These are phyloP conservation scores for Aphidius gifuensis DNA, from an alignment of 1,140 invertebrate genomes.

Conservation along the genomic window DNA sequence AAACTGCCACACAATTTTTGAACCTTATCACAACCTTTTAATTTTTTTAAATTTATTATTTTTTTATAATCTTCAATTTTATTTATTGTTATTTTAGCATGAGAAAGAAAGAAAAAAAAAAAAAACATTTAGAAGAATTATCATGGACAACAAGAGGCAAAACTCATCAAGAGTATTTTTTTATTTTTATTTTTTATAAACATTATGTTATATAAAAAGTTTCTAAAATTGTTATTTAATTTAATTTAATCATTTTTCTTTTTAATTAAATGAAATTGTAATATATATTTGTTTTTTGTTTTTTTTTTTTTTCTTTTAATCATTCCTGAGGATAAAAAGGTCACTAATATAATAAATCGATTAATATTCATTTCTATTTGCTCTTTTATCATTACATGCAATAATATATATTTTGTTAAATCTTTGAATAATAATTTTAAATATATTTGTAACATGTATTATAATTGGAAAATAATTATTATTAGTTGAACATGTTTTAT, in stretches of 20 bases:
- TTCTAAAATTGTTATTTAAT: background rate
- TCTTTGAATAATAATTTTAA: background rate
- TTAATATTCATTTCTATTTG: constrained; percentile 5
- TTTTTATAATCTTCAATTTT: background rate
- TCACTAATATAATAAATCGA: constrained; percentile 8
- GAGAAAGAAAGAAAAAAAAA: background rate
- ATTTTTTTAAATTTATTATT: constrained; percentile 2
- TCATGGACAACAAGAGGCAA: too few species aligned
- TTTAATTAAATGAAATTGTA: background rate
- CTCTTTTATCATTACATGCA: background rate
- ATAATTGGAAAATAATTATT: background rate
- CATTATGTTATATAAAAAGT: background rate
- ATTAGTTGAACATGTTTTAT: background rate
- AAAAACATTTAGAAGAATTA: too few species aligned
- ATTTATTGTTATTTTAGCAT: background rate
- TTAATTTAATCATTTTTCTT: background rate
- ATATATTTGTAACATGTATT: background rate
- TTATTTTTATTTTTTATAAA: too few species aligned
- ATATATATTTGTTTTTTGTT: constrained; percentile 9
- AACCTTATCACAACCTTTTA: constrained; percentile 10
- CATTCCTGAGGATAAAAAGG: constrained; percentile 19
- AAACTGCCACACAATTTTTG: constrained; percentile 2
- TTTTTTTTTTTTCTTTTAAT: constrained; percentile 6
- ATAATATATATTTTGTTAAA: constrained; percentile 2
- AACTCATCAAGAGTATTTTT: too few species aligned